Evolutionary conservation across 64 coral and sea anemone genomes (phyloP).

Genomic region (Pocillopora verrucosa): DNA sequence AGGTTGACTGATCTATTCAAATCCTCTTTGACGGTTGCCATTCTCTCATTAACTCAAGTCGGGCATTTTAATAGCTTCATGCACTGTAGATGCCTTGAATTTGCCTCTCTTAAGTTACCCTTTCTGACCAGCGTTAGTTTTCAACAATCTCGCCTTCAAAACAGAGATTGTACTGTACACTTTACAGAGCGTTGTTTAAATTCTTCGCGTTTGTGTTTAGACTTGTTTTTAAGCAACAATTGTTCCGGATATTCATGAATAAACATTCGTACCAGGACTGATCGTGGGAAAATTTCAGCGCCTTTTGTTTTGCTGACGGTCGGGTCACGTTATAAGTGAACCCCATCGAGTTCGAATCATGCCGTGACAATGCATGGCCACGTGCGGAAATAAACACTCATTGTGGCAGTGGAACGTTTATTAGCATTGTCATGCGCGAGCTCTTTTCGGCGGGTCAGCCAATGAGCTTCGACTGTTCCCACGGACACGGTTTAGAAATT

Average conservation of each 20-base stretch:
- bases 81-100: too few species aligned
- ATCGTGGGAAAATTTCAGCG: conserved; percentile 66
- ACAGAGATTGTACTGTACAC: conserved; percentile 6
- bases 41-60: background rate
- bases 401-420: conserved; percentile 41
- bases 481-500: conserved; percentile 50
- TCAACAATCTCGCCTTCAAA: background rate
- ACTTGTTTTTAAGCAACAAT: conserved; percentile 26
- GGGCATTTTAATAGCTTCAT: background rate
- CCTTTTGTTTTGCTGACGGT: conserved; percentile 51
- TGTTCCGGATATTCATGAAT: conserved; percentile 40
- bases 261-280: conserved; percentile 8
- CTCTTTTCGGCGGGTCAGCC: conserved; percentile 21
- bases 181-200: background rate
- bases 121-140: background rate
- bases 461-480: conserved; percentile 64
- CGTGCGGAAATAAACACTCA: conserved; percentile 67
- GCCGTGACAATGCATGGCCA: conserved; percentile 52
- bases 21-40: background rate
- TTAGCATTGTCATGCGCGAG: conserved; percentile 53
- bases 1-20: background rate
- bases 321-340: conserved; percentile 14
- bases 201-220: conserved; percentile 8
- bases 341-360: conserved; percentile 46
- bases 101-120: too few species aligned